A percentile compares a stretch with the other conserved stretches of the same genome.
Evolutionary conservation across 1,140 invertebrate species (phyloP).

Genomic region (Eumeta japonica): DNA sequence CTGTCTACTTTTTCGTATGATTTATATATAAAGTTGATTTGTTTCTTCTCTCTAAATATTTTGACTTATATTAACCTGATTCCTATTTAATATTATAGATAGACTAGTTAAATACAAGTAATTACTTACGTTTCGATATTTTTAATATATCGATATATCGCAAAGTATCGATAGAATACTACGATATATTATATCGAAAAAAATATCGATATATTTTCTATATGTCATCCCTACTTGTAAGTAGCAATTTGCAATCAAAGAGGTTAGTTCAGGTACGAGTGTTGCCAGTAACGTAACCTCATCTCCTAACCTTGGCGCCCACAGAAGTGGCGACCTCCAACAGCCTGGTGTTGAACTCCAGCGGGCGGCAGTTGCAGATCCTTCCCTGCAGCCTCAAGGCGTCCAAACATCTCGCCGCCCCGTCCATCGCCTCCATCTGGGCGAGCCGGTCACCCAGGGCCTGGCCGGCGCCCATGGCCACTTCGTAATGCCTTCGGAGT

Average conservation of each 20-base stretch:
- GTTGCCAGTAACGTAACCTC: too few relatives aligned
- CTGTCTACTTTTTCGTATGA: too few relatives aligned
- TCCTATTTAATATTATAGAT: too few relatives aligned
- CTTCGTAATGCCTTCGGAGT: slow-evolving; percentile 69
- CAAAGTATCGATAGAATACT: slow-evolving; percentile 3
- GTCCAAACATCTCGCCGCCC: slow-evolving; percentile 76
- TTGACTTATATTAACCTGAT: too few relatives aligned
- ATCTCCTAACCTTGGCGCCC: slow-evolving; percentile 74
- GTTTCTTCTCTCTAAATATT: too few relatives aligned
- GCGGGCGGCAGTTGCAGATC: slow-evolving; percentile 79
- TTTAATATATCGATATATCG: too few relatives aligned
- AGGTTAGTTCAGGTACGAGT: too few relatives aligned
- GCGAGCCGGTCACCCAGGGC: slow-evolving; percentile 75
- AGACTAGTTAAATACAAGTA: too few relatives aligned
- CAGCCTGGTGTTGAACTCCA: slow-evolving; percentile 79
- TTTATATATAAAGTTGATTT: too few relatives aligned
- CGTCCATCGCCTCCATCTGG: slow-evolving; percentile 86
- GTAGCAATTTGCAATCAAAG: neutral
- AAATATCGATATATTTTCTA: neutral
- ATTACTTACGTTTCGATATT: too few relatives aligned
- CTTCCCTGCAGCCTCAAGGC: slow-evolving; percentile 73
- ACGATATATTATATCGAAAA: neutral
- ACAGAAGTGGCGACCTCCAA: slow-evolving; percentile 78
- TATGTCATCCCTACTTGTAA: neutral
- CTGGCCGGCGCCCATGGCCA: slow-evolving; percentile 77